Base-by-base conservation (phyloP, 2,888 invertebrate genomes). In the Ectropis crepuscularia region DNA sequence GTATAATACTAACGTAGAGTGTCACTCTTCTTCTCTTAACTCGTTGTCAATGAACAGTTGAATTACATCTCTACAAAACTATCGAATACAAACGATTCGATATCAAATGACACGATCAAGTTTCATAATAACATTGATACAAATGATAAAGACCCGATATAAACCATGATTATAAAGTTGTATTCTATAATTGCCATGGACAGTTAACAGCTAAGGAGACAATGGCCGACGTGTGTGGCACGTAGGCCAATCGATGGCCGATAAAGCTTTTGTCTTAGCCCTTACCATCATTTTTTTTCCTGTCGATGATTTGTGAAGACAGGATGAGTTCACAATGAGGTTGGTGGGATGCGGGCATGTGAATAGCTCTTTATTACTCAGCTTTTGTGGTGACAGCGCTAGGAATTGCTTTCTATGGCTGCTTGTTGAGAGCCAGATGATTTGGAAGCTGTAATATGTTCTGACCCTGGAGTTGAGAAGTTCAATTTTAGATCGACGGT, bases 221-320 rank as follows among this genome's bases (percentile, higher is more conserved):
- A 81, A 80, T 80, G 82, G 76, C 61, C 66, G 77, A 90, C 92
- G 88, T 63, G 63, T 63, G 63, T 55, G 63, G 63, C 90, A 89
- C 90, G 87, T 80, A 79, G 90, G 74, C 82, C 88, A 90, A 89
- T 88, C 86, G 64, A 60, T 65, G 51, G 82, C 71, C 78, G 80
- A 83, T 85, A 82, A 82, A 74, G 83, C 86, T 82, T 87, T 90
- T 90, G 91, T 90, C 86, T 91, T 84, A 84, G 78, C 82, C 81
- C 85, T 59, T 63, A 47, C 84, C 59, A 60, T 77, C 59, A 76
- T 85, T 85, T 87, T 83, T 83, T 77, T 77, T 74, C 74, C 75
- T 75, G 68, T 51, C 77, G 83, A 89, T 89, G 89, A 90, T 90
- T 89, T 90, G 92, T 91, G 90, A 87, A 88, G 88, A 85, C 88